phyloP scores from a whole-genome alignment of 1,140 invertebrate species.

The Coboldia fuscipes region DNA sequence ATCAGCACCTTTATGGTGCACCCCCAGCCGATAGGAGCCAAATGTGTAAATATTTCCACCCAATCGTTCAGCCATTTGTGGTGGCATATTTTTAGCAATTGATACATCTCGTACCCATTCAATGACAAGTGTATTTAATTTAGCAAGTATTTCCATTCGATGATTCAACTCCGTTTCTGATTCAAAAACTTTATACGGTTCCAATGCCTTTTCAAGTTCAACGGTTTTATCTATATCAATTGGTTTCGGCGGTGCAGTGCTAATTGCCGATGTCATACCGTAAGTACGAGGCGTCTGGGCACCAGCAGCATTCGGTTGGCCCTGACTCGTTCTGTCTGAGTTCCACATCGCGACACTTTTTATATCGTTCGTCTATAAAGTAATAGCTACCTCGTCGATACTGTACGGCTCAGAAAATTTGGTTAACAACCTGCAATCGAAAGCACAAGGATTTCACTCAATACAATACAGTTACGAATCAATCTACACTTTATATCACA shows the following conservation, averaged over 20 bases:
- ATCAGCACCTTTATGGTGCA: slow-evolving; percentile 96
- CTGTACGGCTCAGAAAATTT: too few species aligned
- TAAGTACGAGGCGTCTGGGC: slow-evolving; percentile 25
- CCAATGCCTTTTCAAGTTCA: slow-evolving; percentile 62
- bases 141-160: slow-evolving; percentile 59
- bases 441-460: too few species aligned
- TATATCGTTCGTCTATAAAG: too few species aligned
- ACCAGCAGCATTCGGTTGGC: neutral
- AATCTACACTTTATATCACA: too few species aligned
- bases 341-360: neutral
- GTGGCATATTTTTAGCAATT: slow-evolving; percentile 71
- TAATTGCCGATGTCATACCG: slow-evolving; percentile 89
- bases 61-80: slow-evolving; percentile 60
- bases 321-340: neutral
- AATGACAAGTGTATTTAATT: slow-evolving; percentile 74
- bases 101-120: slow-evolving; percentile 84
- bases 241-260: slow-evolving; percentile 63
- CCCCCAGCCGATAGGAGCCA: slow-evolving; percentile 78
- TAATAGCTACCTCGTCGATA: too few species aligned
- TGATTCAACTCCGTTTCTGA: slow-evolving; percentile 77
- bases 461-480: too few species aligned
- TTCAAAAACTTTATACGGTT: slow-evolving; percentile 82
- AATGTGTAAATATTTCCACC: slow-evolving; percentile 99
- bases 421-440: too few species aligned
- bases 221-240: slow-evolving; percentile 62